phyloP scores from a whole-genome alignment of 2,888 invertebrate species.

The Eupithecia inturbata region DNA sequence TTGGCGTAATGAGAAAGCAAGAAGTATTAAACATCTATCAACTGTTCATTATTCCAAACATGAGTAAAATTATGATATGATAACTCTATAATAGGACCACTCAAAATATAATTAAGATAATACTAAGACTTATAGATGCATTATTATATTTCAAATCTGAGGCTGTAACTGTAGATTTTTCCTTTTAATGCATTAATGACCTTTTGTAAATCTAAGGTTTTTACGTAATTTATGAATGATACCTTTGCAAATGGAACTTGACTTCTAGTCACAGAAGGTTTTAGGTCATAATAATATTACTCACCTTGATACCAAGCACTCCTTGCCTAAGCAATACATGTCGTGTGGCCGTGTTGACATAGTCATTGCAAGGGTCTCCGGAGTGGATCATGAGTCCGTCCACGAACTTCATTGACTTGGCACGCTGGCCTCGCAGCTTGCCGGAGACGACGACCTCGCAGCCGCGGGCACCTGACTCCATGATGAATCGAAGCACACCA shows the following conservation, averaged over 20 bases:
- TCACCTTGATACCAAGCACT: conserved; percentile 90
- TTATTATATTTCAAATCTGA: not conserved
- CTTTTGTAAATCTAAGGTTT: not conserved
- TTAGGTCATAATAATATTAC: conserved; percentile 2
- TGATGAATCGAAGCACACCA: conserved; percentile 99
- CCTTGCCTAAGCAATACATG: conserved; percentile 98
- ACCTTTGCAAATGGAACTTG: not conserved
- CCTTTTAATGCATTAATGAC: not conserved
- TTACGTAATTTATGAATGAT: not conserved
- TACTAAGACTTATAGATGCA: not conserved
- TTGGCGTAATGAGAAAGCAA: conserved; percentile 54
- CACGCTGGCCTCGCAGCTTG: conserved; percentile 99
- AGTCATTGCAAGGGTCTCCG: conserved; percentile 99
- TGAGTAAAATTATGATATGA: not conserved
- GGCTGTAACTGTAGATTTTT: not conserved
- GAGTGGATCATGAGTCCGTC: conserved; percentile 99
- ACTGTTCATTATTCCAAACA: not conserved
- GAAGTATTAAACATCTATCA: not conserved
- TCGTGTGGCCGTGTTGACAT: conserved; percentile 98
- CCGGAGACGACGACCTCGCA: conserved; percentile 99
- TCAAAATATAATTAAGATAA: not conserved
- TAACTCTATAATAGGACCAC: too few species aligned
- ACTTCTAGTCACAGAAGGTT: not conserved
- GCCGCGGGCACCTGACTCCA: conserved; percentile 98
- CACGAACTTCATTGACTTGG: conserved; percentile 99